Percentiles rank a stretch among this genome's conserved stretches.
phyloP scores from a whole-genome alignment of 2,797 vertebrate genomes.

The Parotocinclus haroldoi region DNA sequence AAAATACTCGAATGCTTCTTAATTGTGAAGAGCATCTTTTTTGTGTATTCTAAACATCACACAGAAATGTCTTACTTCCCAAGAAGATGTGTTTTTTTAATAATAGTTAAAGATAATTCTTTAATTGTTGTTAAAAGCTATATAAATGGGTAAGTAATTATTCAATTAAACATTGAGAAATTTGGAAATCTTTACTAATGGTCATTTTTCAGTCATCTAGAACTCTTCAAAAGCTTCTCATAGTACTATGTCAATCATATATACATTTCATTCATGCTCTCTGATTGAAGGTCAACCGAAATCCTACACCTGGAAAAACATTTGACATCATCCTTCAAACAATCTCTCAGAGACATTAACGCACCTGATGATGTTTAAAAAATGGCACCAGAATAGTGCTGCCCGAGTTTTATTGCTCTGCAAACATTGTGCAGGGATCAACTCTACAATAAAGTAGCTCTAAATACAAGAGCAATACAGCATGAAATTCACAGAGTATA shows the following conservation, averaged over 20 bases:
- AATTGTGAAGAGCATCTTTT: too few species aligned
- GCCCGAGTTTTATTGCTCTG: slow-evolving; percentile 61
- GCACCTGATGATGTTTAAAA: slow-evolving; percentile 43
- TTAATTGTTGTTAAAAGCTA: too few species aligned
- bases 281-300: slow-evolving; percentile 59
- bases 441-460: slow-evolving; percentile 66
- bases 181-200: too few species aligned
- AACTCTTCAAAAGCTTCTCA: too few species aligned
- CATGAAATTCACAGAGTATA: slow-evolving; percentile 21
- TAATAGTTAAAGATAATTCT: too few species aligned
- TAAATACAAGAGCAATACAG: slow-evolving; percentile 41
- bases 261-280: slow-evolving; percentile 51
- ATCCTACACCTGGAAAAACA: slow-evolving; percentile 60
- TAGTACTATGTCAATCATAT: not conserved
- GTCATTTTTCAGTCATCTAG: too few species aligned
- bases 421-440: slow-evolving; percentile 63
- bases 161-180: too few species aligned
- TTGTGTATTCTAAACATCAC: too few species aligned
- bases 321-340: slow-evolving; percentile 28
- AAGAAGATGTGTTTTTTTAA: too few species aligned
- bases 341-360: slow-evolving; percentile 58
- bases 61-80: too few species aligned
- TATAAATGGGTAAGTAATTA: too few species aligned
- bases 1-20: too few species aligned
- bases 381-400: slow-evolving; percentile 42